Conservation (phyloP, 2,888 invertebrate species). For the Acleris literana region DNA sequence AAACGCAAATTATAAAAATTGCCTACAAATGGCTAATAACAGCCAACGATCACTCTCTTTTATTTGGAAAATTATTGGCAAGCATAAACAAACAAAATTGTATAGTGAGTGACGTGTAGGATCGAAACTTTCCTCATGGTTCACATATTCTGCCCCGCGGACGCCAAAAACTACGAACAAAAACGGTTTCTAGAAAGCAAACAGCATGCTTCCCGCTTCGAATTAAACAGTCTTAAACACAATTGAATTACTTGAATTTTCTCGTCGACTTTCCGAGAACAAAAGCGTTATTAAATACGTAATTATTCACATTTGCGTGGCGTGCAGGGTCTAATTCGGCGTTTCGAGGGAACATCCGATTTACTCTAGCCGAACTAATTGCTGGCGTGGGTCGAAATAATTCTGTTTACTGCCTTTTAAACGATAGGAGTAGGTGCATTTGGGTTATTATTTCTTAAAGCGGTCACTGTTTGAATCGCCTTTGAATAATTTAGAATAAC, state of each 20-base stretch:
- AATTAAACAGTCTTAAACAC: constrained; percentile 81
- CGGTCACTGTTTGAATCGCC: constrained; percentile 19
- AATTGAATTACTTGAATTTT: constrained; percentile 83
- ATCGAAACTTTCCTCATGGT: neutral
- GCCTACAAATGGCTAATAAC: too few relatives aligned
- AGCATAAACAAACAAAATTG: too few relatives aligned
- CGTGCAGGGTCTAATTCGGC: constrained; percentile 75
- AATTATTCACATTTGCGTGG: constrained; percentile 82
- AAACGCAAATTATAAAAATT: too few relatives aligned
- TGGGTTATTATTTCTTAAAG: constrained; percentile 15
- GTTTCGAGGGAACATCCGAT: constrained; percentile 71
- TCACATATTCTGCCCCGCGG: neutral
- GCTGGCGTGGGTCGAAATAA: constrained; percentile 78
- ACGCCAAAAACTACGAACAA: constrained; percentile 45
- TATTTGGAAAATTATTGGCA: too few relatives aligned
- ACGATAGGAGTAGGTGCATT: constrained; percentile 57
- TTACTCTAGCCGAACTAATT: constrained; percentile 83
- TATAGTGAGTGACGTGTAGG: too few relatives aligned
- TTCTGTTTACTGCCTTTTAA: constrained; percentile 82
- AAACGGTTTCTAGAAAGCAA: constrained; percentile 70
- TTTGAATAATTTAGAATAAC: neutral
- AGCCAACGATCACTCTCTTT: too few relatives aligned
- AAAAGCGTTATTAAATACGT: constrained; percentile 84
- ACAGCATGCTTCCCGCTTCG: constrained; percentile 63
- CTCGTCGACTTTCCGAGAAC: constrained; percentile 77